phyloP scores from a whole-genome alignment of 2,797 vertebrate species.

The Cyclopterus lumpus region DNA sequence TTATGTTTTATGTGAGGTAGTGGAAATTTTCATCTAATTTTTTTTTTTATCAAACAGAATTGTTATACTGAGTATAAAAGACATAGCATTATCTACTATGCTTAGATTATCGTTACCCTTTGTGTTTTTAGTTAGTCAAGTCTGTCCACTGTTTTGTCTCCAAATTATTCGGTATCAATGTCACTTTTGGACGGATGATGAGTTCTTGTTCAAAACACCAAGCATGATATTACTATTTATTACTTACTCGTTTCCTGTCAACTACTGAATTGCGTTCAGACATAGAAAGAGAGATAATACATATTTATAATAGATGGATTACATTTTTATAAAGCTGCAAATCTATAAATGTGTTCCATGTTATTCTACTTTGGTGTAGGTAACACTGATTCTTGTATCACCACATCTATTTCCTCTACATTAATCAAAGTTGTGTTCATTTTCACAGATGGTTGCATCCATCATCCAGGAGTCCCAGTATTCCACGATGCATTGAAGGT shows the following conservation, averaged over 20 bases:
- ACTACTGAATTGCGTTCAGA: background rate
- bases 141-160: background rate
- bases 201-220: background rate
- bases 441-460: constrained; percentile 88
- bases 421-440: constrained; percentile 34
- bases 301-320: background rate
- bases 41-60: background rate
- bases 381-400: background rate
- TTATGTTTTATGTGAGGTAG: background rate
- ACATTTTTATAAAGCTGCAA: background rate
- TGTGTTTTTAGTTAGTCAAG: background rate
- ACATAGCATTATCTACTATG: background rate
- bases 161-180: background rate
- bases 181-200: background rate
- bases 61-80: background rate
- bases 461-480: constrained; percentile 96
- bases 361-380: background rate
- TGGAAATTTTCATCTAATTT: background rate
- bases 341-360: background rate
- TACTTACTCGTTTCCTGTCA: background rate
- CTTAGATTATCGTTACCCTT: background rate
- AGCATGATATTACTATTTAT: background rate
- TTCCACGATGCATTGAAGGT: constrained; percentile 99
- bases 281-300: background rate
- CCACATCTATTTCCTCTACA: constrained; percentile 3